Evolutionary conservation across 2,797 vertebrate genomes (phyloP).

Genomic region (Myotis myotis): DNA sequence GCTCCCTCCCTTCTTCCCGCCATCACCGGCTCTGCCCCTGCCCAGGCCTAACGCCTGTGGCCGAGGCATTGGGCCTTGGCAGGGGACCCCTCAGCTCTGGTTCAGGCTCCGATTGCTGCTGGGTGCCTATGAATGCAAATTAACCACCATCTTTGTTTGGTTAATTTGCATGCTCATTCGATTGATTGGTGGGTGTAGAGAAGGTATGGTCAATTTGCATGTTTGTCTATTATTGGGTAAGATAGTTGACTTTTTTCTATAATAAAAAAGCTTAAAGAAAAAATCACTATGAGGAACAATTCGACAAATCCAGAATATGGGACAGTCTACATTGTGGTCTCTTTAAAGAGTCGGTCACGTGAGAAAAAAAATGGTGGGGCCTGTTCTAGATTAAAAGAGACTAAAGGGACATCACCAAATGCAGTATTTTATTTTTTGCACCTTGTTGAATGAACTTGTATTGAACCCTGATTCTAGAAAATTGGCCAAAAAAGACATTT

Average conservation of each 20-base stretch:
- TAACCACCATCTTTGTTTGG: too few species aligned
- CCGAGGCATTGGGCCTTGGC: too few species aligned
- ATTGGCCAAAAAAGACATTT: not conserved
- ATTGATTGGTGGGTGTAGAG: too few species aligned
- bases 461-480: constrained; percentile 29
- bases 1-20: too few species aligned
- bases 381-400: not conserved
- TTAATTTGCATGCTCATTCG: too few species aligned
- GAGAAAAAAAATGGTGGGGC: not conserved
- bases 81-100: too few species aligned
- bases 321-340: not conserved
- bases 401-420: not conserved
- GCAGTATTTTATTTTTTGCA: not conserved
- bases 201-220: too few species aligned
- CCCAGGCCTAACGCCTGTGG: too few species aligned
- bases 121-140: too few species aligned
- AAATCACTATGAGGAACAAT: not conserved
- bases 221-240: too few species aligned
- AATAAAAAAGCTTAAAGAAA: not conserved
- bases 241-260: not conserved
- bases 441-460: not conserved
- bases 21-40: too few species aligned
- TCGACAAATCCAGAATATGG: not conserved
- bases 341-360: not conserved
- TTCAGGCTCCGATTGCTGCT: too few species aligned